These are phyloP conservation scores for Aegotheles bennettii DNA, from an alignment of 2,113 vertebrate species.

Conservation along the genomic window DNA sequence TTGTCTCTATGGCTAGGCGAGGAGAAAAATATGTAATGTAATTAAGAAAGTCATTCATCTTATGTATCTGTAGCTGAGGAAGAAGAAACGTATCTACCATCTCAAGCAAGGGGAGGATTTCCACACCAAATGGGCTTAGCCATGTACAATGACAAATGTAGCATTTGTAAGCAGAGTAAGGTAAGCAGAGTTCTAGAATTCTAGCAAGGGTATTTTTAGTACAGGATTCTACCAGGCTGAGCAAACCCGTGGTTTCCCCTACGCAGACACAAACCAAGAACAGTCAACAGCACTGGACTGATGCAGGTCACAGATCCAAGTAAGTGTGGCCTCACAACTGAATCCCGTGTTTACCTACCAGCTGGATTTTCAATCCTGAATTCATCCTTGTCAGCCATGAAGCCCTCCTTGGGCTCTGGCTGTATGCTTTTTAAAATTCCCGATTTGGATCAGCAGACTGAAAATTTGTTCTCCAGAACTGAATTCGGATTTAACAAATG, in stretches of 20 bases:
- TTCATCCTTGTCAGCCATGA: background rate
- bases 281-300: background rate
- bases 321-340: background rate
- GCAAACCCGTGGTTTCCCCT: background rate
- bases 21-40: background rate
- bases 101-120: background rate
- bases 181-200: background rate
- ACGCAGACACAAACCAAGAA: background rate
- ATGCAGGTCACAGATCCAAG: background rate
- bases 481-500: background rate
- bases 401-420: background rate
- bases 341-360: background rate
- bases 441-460: background rate
- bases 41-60: background rate
- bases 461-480: background rate
- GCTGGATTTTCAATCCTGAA: background rate
- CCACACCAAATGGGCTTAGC: background rate
- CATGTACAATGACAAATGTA: fast-evolving
- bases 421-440: background rate
- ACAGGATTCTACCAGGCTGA: background rate
- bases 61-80: background rate
- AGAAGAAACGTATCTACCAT: background rate
- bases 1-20: background rate
- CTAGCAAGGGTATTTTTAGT: background rate
- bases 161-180: background rate